phyloP scores from a whole-genome alignment of 2,888 invertebrate genomes.

The Protula sp. region DNA sequence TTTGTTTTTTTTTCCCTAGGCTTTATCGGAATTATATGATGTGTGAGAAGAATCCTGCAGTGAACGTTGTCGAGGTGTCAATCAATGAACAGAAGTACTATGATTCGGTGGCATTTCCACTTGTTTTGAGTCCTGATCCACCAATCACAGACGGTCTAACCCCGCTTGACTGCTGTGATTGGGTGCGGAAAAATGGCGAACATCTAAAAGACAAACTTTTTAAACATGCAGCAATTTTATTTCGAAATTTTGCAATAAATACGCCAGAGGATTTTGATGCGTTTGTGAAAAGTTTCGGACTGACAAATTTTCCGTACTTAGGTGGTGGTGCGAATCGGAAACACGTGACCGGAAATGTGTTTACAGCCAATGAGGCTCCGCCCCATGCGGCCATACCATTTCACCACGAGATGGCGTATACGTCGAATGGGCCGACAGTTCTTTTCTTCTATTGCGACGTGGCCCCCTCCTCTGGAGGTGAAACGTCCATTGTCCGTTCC shows the following conservation, averaged over 20 bases:
- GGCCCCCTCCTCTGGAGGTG: conserved; percentile 29
- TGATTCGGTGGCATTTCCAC: no score
- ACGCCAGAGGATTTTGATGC: conserved; percentile 29
- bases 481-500: conserved; percentile 33
- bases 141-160: no score
- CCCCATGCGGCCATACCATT: conserved; percentile 35
- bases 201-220: no score
- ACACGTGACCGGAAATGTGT: conserved; percentile 31
- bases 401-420: conserved; percentile 43
- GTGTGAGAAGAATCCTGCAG: no score
- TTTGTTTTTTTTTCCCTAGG: no score
- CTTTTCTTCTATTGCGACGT: conserved; percentile 36
- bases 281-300: conserved; percentile 28
- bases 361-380: conserved; percentile 37
- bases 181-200: no score
- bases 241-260: conserved; percentile 30
- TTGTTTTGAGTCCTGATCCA: no score
- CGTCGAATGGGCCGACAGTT: conserved; percentile 29
- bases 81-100: no score
- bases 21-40: no score
- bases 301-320: conserved; percentile 31
- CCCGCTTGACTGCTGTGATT: no score
- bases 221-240: no score
- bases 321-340: conserved; percentile 34
- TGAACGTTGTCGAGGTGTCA: no score